Evolutionary conservation across 2,888 invertebrate species (phyloP), one percentile per base, ranked within the genome.

Genomic region (Biston betularia): DNA sequence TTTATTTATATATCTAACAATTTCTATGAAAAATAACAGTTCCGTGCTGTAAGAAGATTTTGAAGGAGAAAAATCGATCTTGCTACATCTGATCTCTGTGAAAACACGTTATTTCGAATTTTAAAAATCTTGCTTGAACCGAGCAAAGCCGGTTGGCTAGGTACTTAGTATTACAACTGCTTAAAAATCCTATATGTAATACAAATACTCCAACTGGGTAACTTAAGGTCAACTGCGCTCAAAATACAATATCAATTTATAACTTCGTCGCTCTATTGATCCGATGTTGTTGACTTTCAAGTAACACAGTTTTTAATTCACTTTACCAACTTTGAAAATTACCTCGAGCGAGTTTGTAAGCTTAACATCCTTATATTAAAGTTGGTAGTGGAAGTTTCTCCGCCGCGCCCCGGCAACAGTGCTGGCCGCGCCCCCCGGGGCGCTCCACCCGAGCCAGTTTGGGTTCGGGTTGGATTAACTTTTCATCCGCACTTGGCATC

Each of bases 321-420:
- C 58, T 58, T 46, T 58, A 49, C 40, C 49, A 40, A 40, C 40
- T 58, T 49, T 12, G 9, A 58, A 24, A 58, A 58, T 40, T 40
- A 49, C 49, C 24, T 10, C 58, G 49, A 49, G 58, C 24, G 38
- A 58, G 33, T 49, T 57, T 40, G 38, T 6, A 15, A 58, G 49
- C 9, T 58, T 58, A 33, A 33, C 58, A 33, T 49, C 24, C 14
- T 58, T 58, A 58, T 58, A 58, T 58, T 58, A 58, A 58, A 58
- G 56, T 56, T 56, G 34, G 56, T 45, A 46, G 45, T 56, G 34
- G 38, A 9, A 38, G 38, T 38, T 38, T 38, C 38, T 6, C 3
- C 54, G 24, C 11, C 42, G 12, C 44, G 55, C 40, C 54, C 54
- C 33, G 54, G 54, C 42, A 54, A 54, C 54, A 54, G 54, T 44